These are phyloP conservation scores for Fistularia tabacaria DNA, from an alignment of 2,797 vertebrate genomes.

Conservation along the genomic window DNA sequence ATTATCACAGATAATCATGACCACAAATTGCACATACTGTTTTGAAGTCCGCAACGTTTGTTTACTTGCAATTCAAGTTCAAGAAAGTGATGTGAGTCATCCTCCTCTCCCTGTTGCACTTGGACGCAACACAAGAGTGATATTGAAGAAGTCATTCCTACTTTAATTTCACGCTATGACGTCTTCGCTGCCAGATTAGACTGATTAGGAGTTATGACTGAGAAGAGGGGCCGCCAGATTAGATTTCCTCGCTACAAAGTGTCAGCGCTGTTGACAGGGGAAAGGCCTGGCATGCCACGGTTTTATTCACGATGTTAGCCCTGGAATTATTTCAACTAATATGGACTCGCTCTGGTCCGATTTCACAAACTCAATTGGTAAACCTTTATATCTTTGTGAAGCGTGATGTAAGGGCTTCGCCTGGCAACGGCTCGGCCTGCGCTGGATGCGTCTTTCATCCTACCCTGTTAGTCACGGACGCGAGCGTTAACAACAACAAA, in stretches of 20 bases:
- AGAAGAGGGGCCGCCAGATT: not conserved
- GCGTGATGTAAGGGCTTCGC: conserved; percentile 37
- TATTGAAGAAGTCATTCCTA: no score
- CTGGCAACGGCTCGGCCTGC: conserved; percentile 26
- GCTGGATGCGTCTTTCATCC: conserved; percentile 53
- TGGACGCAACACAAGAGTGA: no score
- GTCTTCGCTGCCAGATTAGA: not conserved
- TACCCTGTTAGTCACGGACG: conserved; percentile 49
- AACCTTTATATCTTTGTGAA: conserved; percentile 25
- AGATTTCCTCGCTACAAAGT: not conserved
- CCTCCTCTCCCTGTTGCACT: no score
- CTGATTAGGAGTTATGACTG: not conserved
- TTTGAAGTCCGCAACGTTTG: no score
- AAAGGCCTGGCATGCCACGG: not conserved
- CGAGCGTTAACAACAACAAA: conserved; percentile 61
- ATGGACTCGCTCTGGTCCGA: conserved; percentile 17
- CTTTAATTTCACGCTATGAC: no score
- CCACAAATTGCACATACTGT: no score
- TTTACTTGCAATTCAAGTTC: no score
- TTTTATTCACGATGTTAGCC: conserved; percentile 15
- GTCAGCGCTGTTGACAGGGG: not conserved
- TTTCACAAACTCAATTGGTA: conserved; percentile 28
- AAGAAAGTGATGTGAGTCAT: no score
- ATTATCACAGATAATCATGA: no score
- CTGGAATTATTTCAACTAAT: conserved; percentile 25